phyloP scores from a whole-genome alignment of 2,888 invertebrate species.

The Lithophane leautieri region DNA sequence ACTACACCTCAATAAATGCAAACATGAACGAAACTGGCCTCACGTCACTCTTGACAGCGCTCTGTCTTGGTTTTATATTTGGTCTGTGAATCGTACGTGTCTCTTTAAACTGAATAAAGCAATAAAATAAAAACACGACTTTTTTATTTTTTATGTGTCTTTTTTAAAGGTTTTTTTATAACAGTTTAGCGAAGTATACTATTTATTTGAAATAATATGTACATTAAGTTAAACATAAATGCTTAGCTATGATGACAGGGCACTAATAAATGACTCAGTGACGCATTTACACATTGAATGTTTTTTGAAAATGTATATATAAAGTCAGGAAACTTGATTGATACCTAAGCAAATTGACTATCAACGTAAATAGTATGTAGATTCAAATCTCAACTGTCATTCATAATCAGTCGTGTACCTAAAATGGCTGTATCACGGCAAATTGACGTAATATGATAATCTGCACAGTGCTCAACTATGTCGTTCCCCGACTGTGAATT shows the following conservation, averaged over 20 bases:
- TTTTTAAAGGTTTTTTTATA: constrained; percentile 3
- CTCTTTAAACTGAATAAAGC: not conserved
- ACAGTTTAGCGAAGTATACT: constrained; percentile 4
- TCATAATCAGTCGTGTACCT: not conserved
- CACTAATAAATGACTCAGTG: constrained; percentile 10
- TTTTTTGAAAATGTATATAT: not conserved
- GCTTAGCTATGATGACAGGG: constrained; percentile 17
- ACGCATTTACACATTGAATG: not conserved
- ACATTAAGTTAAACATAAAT: not conserved
- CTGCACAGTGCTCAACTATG: not conserved
- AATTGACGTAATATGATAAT: not conserved
- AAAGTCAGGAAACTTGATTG: not conserved
- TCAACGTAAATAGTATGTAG: not conserved
- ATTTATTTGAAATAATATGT: not conserved
- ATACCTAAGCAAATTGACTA: not conserved
- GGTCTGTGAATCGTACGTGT: no score
- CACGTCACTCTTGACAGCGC: no score
- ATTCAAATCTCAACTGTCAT: not conserved
- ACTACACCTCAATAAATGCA: no score
- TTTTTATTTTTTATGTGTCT: constrained; percentile 6
- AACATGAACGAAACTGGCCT: no score
- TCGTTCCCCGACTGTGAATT: not conserved
- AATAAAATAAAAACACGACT: not conserved
- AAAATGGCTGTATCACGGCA: not conserved
- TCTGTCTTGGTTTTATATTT: no score